Percentiles rank a stretch among this genome's conserved stretches.
These are phyloP conservation scores for Leuciscus idus DNA, from an alignment of 2,113 vertebrate genomes.

Conservation along the genomic window DNA sequence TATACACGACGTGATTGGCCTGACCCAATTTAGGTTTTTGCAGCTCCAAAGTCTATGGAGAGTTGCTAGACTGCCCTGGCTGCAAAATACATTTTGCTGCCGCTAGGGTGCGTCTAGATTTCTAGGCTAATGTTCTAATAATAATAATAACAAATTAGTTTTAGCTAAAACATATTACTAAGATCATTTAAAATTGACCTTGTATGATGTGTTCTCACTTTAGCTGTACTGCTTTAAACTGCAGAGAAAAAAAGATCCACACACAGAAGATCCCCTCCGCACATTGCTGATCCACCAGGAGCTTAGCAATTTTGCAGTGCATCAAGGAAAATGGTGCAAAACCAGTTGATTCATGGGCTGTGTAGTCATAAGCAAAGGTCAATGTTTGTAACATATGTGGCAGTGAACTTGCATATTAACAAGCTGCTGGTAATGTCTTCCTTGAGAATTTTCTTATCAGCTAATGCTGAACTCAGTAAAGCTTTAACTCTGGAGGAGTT, in stretches of 20 bases:
- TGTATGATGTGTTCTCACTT: constrained; percentile 50
- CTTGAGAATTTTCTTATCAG: background rate
- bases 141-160: constrained; percentile 57
- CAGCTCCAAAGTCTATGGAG: too few species aligned
- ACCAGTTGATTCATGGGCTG: too few species aligned
- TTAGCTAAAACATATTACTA: constrained; percentile 71
- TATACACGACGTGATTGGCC: too few species aligned
- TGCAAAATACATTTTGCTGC: too few species aligned
- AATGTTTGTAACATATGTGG: too few species aligned
- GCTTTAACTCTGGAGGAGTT: background rate
- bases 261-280: background rate
- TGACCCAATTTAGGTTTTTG: too few species aligned
- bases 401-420: too few species aligned
- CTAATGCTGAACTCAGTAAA: background rate
- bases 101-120: too few species aligned
- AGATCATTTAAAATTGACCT: constrained; percentile 73
- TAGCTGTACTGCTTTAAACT: background rate
- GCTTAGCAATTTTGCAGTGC: background rate
- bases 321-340: too few species aligned
- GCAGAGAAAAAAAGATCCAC: background rate
- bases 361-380: too few species aligned
- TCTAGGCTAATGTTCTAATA: constrained; percentile 77
- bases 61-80: too few species aligned
- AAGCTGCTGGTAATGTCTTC: background rate
- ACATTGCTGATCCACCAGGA: background rate